Evolutionary conservation across 1,140 invertebrate genomes (phyloP).

Genomic region (Magallana gigas): DNA sequence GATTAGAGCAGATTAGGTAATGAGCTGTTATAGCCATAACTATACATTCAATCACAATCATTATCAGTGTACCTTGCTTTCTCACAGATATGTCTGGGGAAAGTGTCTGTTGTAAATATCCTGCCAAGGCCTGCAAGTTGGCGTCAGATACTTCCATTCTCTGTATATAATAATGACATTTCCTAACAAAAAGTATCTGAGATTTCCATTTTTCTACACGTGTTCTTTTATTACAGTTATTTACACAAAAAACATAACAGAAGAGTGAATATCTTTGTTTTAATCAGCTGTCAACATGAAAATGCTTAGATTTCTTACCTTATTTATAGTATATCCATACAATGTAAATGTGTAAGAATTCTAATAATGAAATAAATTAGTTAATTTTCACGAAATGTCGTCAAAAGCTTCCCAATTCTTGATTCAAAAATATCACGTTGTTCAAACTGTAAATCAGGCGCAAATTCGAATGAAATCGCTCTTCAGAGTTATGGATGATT

Average conservation of each 20-base stretch:
- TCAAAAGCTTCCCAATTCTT: not conserved
- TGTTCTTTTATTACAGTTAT: too few relatives aligned
- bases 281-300: not conserved
- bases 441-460: slow-evolving; percentile 8
- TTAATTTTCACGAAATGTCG: not conserved
- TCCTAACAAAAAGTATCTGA: not conserved
- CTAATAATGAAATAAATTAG: not conserved
- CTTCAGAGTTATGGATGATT: not conserved
- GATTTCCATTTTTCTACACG: too few relatives aligned
- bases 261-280: not conserved
- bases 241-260: too few relatives aligned
- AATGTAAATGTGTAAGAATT: not conserved
- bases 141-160: slow-evolving; percentile 74
- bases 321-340: slow-evolving; percentile 15
- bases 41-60: too few relatives aligned
- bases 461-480: not conserved
- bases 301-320: not conserved
- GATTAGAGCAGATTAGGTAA: too few relatives aligned
- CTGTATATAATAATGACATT: not conserved
- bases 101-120: slow-evolving; percentile 93
- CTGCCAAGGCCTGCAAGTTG: slow-evolving; percentile 85
- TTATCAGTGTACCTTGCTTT: slow-evolving; percentile 85
- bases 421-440: slow-evolving; percentile 26
- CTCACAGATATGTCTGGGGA: slow-evolving; percentile 89
- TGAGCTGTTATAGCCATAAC: too few relatives aligned